Percentiles rank a stretch among this genome's conserved stretches.
These are phyloP conservation scores for Parauchenoglanis ngamensis DNA, from an alignment of 2,797 vertebrate species.

Conservation along the genomic window DNA sequence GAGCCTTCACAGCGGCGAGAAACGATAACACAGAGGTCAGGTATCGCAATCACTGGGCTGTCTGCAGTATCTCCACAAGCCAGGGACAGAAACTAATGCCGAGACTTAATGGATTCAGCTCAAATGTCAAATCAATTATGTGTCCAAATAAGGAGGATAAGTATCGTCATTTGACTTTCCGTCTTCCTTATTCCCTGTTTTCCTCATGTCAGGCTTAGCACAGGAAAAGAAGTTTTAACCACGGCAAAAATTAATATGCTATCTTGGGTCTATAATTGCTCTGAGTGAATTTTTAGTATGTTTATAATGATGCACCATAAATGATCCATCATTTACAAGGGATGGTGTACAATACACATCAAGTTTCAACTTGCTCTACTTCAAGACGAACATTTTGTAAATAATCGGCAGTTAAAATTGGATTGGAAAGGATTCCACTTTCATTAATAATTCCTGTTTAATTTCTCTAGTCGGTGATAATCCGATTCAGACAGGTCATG, in stretches of 20 bases:
- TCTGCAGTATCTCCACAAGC: constrained; percentile 23
- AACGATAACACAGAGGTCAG: constrained; percentile 37
- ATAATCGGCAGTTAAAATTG: neutral
- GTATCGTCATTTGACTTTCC: constrained; percentile 3
- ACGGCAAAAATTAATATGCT: neutral
- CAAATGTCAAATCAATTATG: constrained; percentile 40
- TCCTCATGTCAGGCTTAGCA: neutral
- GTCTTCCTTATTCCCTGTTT: neutral
- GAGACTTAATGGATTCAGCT: constrained; percentile 27
- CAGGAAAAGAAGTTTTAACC: neutral
- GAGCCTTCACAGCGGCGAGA: constrained; percentile 44
- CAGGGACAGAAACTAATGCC: constrained; percentile 9
- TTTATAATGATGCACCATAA: neutral
- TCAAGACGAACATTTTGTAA: neutral
- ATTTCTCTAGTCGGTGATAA: neutral
- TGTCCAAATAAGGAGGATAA: neutral
- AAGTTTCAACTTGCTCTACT: neutral
- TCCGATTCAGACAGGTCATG: neutral
- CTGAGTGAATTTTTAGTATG: neutral
- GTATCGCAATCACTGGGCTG: constrained; percentile 2
- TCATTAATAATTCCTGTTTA: neutral
- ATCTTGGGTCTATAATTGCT: neutral
- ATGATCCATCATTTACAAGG: neutral
- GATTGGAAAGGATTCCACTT: neutral
- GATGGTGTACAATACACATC: neutral